Evolutionary conservation across 2,797 vertebrate species (phyloP).

Genomic region (Fratercula arctica): DNA sequence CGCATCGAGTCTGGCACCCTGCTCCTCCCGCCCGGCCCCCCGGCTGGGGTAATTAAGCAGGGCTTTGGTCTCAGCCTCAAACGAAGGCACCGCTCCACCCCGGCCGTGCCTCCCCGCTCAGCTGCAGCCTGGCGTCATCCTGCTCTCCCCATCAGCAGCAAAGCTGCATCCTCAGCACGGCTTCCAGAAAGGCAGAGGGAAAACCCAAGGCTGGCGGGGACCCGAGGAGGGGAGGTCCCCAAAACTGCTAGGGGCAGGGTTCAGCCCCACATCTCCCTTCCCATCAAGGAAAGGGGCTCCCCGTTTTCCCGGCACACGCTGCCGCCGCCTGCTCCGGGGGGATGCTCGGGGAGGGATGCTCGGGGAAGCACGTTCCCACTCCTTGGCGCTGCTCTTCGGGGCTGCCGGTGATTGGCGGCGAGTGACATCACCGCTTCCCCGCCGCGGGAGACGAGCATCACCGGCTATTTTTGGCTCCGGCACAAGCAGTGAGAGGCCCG

Average conservation of each 20-base stretch:
- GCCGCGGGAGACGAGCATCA: constrained; percentile 78
- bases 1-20: neutral
- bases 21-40: neutral
- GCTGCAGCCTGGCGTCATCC: constrained; percentile 53
- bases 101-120: neutral
- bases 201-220: neutral
- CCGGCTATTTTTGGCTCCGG: constrained; percentile 81
- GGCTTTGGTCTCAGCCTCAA: neutral
- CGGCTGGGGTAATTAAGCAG: neutral
- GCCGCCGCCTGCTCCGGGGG: neutral
- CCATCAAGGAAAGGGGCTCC: neutral
- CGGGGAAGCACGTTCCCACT: constrained; percentile 63
- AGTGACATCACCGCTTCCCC: constrained; percentile 83
- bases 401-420: constrained; percentile 79
- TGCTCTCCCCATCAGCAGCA: constrained; percentile 15
- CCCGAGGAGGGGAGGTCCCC: neutral
- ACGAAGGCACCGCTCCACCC: constrained; percentile 14
- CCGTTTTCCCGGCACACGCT: neutral
- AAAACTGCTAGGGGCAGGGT: neutral
- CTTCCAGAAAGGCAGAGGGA: neutral
- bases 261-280: neutral
- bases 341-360: constrained; percentile 16
- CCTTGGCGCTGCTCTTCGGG: constrained; percentile 64
- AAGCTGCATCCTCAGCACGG: constrained; percentile 42
- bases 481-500: constrained; percentile 62